phyloP scores from a whole-genome alignment of 1,140 invertebrate genomes.

The Rhopalosiphum maidis region DNA sequence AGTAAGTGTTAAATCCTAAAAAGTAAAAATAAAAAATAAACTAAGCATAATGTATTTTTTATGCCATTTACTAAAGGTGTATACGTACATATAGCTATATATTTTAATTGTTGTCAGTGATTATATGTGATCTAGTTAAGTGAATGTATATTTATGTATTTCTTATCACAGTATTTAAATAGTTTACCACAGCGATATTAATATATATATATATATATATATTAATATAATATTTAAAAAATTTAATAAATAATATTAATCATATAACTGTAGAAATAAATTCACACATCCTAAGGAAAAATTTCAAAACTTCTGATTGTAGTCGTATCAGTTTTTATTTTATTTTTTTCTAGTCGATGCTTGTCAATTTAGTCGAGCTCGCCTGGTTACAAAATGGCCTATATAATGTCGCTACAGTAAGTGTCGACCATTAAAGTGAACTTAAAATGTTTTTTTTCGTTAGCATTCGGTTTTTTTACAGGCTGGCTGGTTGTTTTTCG shows the following conservation, averaged over 20 bases:
- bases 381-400: neutral
- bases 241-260: neutral
- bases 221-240: too few species aligned
- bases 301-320: neutral
- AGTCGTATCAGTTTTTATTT: neutral
- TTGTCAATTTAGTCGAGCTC: neutral
- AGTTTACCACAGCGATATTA: neutral
- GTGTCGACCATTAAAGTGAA: slow-evolving; percentile 34
- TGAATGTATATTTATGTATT: neutral
- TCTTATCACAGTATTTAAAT: neutral
- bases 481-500: slow-evolving; percentile 34
- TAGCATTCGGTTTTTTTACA: slow-evolving; percentile 35
- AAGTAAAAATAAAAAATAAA: neutral
- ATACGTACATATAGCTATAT: neutral
- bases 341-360: neutral
- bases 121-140: neutral
- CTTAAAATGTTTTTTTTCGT: slow-evolving; percentile 48
- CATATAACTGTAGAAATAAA: neutral
- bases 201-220: too few species aligned
- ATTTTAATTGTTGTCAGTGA: neutral
- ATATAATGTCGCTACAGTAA: slow-evolving; percentile 5
- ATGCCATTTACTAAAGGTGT: neutral
- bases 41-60: neutral
- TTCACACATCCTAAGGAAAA: neutral
- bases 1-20: neutral